Conservation (phyloP, 2,888 invertebrate genomes). For the Tipula vernalis region DNA sequence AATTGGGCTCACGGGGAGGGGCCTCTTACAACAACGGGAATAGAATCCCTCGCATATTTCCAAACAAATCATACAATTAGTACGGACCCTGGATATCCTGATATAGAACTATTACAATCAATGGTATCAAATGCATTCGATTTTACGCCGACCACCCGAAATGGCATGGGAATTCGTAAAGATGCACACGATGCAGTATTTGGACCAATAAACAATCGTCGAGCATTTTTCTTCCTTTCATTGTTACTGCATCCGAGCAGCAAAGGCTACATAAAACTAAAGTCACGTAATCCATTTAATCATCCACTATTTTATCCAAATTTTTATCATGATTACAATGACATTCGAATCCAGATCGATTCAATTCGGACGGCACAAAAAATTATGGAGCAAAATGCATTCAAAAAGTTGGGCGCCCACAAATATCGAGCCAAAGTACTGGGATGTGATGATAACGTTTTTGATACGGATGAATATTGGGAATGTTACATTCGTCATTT, state of each 20-base stretch:
- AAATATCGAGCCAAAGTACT: too few species aligned
- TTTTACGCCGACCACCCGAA: neutral
- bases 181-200: too few species aligned
- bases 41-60: conserved; percentile 42
- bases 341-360: too few species aligned
- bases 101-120: conserved; percentile 49
- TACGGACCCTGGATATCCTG: conserved; percentile 41
- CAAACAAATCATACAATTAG: conserved; percentile 42
- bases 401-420: too few species aligned
- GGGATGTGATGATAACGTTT: too few species aligned
- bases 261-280: conserved; percentile 49
- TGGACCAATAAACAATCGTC: too few species aligned
- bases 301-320: conserved; percentile 68
- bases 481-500: conserved; percentile 37
- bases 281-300: conserved; percentile 55
- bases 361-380: too few species aligned
- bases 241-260: conserved; percentile 46
- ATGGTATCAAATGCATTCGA: conserved; percentile 36
- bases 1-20: conserved; percentile 35
- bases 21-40: conserved; percentile 41
- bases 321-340: conserved; percentile 40
- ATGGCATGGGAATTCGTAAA: too few species aligned
- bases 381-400: too few species aligned
- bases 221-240: too few species aligned
- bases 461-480: too few species aligned